Base-by-base conservation (phyloP, 1,140 invertebrate species). In the Pteromalus puparum region DNA sequence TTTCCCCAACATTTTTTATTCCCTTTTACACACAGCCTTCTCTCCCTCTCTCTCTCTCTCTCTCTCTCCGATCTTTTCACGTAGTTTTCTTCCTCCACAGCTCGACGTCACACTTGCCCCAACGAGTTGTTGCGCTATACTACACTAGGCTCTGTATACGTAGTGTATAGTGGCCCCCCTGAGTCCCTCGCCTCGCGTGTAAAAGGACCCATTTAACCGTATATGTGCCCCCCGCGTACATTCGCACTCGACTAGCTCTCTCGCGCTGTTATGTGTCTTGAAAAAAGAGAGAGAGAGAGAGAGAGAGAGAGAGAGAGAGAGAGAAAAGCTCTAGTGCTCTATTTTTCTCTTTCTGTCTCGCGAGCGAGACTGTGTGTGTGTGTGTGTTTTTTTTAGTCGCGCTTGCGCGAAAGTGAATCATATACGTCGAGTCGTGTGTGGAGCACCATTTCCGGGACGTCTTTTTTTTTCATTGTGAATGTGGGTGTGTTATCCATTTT, bases 51-150 rank as follows among this genome's bases (percentile, higher is more conserved):
- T n/a, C n/a, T n/a, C n/a, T 70, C 75, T 10, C 46, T 10, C 9
- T 5, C 46, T 48, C 83, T 81, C 75, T 85, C 81, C 82, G 75
- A 83, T 84, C 79, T 85, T 86, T 87, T 86, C 85, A 77, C 85
- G 53, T 61, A 61, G 18, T 61, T n/a, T 61, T 6, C 53, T 21
- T 61, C 53, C 67, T 28, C 67, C 67, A 28, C 24, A 65, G 24
- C 1, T 10, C 24, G 9, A 18, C 28, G 67, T 30, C 67, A 70
- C 67, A 26, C 67, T 70, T 28, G 24, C 24, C 9, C 67, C 24
- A 26, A 0, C 24, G n/a, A 74, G 6, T 73, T 61, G 53, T 61
- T 61, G 53, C 53, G 6, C 30, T 34, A n/a, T n/a, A n/a, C 53
- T 18, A 4, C 30, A 34, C 30, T 61, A 61, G 53, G 53, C 53